Base-by-base conservation (phyloP, 2,888 invertebrate genomes). In the Oscheius sp. region DNA sequence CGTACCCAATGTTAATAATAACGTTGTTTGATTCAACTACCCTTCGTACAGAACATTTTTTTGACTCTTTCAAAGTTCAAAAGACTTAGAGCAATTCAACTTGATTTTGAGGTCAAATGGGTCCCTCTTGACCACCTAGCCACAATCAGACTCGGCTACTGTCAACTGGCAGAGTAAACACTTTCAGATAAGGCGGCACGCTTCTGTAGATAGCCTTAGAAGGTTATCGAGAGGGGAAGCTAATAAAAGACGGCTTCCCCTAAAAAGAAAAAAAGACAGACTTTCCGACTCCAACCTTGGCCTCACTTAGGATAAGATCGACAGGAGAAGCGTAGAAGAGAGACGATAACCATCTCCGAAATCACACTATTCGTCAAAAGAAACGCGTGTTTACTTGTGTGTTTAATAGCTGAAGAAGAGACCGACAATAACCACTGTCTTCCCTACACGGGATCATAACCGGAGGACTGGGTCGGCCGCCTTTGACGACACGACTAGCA, bases 171-270 rank as follows among this genome's bases (percentile, higher is more conserved):
- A 33, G 33, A 33, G 22, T 22, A 33, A 56, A 56, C 33, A 36
- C 36, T n/a, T n/a, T 26, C 33, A n/a, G 59, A 59, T 59, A 59
- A 44, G 59, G 44, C 41, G 59, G 59, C 59, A 59, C 59, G 59
- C 59, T 59, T 59, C 41, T 59, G 59, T 28, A 59, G 28, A 44
- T 28, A 41, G 38, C 5, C n/a, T n/a, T n/a, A 20, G 49, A 30
- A 32, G 51, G 51, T 28, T 54, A 54, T 54, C 32, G n/a, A 50
- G 41, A 50, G 50, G 50, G 54, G 17, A 26, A 20, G 32, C 32
- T 12, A n/a, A 20, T 32, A 6, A 30, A 33, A 36, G 17, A n/a
- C 20, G 28, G 30, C 20, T n/a, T 12, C 14, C 24, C 33, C 32
- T 17, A n/a, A 22, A 26, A 4, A 26, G 38, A 24, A 28, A 59